phyloP scores from a whole-genome alignment of 2,113 vertebrate species.

The Sciurus niger region DNA sequence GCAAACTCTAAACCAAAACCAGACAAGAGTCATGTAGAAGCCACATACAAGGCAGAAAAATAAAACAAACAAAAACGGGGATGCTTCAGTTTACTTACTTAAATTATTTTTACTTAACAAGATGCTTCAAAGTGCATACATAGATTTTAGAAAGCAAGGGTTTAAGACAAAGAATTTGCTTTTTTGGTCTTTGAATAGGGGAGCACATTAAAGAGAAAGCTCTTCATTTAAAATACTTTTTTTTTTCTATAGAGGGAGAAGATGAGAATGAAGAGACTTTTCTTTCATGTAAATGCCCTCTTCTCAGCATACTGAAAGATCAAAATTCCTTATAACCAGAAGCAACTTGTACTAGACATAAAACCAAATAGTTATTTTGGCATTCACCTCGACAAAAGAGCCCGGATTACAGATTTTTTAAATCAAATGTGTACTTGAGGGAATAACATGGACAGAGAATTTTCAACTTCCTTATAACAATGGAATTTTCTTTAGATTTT shows the following conservation, averaged over 20 bases:
- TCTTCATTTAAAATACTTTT: background rate
- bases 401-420: background rate
- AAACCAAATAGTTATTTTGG: constrained; percentile 46
- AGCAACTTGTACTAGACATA: constrained; percentile 40
- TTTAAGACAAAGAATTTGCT: constrained; percentile 48
- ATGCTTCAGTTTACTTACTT: constrained; percentile 6
- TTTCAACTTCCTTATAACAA: constrained; percentile 19
- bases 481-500: constrained; percentile 40
- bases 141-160: background rate
- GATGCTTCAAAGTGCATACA: constrained; percentile 15
- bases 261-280: background rate
- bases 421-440: constrained; percentile 7
- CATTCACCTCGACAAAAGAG: constrained; percentile 53
- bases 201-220: background rate
- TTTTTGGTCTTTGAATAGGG: constrained; percentile 55
- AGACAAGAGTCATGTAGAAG: constrained; percentile 52
- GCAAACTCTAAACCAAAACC: constrained; percentile 53
- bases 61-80: constrained; percentile 14
- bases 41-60: constrained; percentile 22
- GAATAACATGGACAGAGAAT: background rate
- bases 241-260: background rate
- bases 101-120: constrained; percentile 40
- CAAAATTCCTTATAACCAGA: constrained; percentile 18
- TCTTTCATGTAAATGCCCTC: constrained; percentile 25
- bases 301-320: background rate